Base-by-base conservation (phyloP, 2,113 vertebrate species). In the Noturus placidus region DNA sequence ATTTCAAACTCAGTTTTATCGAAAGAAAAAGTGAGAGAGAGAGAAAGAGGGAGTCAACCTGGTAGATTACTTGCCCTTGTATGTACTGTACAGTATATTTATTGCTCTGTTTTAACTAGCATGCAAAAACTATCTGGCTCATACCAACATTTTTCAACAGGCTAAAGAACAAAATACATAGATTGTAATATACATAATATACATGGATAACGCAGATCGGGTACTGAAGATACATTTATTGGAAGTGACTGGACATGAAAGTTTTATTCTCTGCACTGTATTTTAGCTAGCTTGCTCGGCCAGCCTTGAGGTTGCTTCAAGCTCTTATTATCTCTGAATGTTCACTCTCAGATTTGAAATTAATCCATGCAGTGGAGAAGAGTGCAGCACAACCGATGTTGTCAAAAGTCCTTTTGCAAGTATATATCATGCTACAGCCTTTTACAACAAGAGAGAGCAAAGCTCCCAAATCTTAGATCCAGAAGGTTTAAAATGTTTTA, bases 251-350 rank as follows among this genome's bases (percentile, higher is more conserved):
- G 76, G 27, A 76, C 38, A 52, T 22, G 17, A 57, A 30, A 59
- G 30, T 35, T 80, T 57, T 57, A 35, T 33, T 35, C n/a, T 80
- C 6, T 20, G 33, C n/a, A 20, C n/a, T 57, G 52, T 56, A 56
- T 56, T 56, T 33, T 57, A 33, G 77, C 52, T 56, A 33, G 52
- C n/a, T 33, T 0, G 3, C n/a, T 59, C 54, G 1, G 1, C 10
- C 1, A 1, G 54, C 54, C 54, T 80, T 57, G 54, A 54, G 78
- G 54, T 35, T 56, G n/a, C 77, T 80, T 4, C 0, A 17, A 56
- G 77, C n/a, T 80, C 77, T 56, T 35, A 35, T 80, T 80, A 54
- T 80, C 27, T 59, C 54, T 59, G 5, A 57, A 57, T 80, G 78
- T 57, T 80, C 77, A 57, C 17, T 56, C 17, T 0, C 17, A 57